Evolutionary conservation across 2,888 invertebrate genomes (phyloP).

Genomic region (Calliscelio sp.): DNA sequence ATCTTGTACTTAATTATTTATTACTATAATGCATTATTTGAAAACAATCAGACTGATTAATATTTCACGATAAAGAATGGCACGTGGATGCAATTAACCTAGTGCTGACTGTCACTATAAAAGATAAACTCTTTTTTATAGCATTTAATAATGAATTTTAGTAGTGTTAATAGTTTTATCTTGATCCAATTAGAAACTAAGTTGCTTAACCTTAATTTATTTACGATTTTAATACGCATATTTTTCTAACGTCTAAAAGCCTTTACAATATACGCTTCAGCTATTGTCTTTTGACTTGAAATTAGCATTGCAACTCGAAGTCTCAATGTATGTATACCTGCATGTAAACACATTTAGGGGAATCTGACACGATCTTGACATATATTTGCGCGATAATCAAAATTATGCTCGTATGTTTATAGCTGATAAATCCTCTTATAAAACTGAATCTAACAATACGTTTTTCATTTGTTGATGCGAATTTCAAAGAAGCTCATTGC

Average conservation of each 20-base stretch:
- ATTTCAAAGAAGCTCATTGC: slow-evolving; percentile 19
- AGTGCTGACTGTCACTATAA: neutral
- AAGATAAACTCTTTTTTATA: slow-evolving; percentile 29
- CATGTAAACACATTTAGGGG: slow-evolving; percentile 30
- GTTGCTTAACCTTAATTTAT: slow-evolving; percentile 51
- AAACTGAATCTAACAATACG: neutral
- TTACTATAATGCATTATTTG: no score
- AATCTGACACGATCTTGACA: slow-evolving; percentile 53
- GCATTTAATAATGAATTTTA: slow-evolving; percentile 16
- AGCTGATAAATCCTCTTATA: slow-evolving; percentile 8
- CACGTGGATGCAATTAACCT: slow-evolving; percentile 11
- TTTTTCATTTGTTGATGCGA: neutral
- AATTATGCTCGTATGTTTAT: slow-evolving; percentile 29
- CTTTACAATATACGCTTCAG: neutral
- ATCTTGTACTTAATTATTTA: no score
- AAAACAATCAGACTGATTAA: no score
- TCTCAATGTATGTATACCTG: slow-evolving; percentile 12
- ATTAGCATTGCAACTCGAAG: slow-evolving; percentile 26
- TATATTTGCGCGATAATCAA: slow-evolving; percentile 40
- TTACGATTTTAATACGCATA: slow-evolving; percentile 30
- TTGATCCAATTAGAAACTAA: slow-evolving; percentile 34
- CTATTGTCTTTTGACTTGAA: neutral
- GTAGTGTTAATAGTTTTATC: slow-evolving; percentile 56
- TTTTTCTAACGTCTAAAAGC: neutral
- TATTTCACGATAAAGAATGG: no score